Base-by-base conservation (phyloP, 2,113 vertebrate species). In the Cyanoramphus novaezelandiae region DNA sequence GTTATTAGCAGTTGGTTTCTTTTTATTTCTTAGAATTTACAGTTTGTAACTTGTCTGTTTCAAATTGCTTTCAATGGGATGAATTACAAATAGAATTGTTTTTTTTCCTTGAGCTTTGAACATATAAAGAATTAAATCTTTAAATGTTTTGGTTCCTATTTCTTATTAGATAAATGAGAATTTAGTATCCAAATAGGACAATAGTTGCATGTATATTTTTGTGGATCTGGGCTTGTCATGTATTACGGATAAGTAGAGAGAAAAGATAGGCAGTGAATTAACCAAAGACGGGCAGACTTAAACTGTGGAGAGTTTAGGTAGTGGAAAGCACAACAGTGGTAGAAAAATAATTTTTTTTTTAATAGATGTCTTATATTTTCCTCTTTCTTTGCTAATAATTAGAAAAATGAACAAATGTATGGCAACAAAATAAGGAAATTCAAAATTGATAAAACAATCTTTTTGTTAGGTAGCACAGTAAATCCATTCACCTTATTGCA, bases 11-110 rank as follows among this genome's bases (percentile, higher is more conserved):
- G 35, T 64, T 81, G 71, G 24, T 21, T 60, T 93, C 4, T 74
- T 83, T 88, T 86, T 80, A 63, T 88, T 93, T 93, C 67, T 83
- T 81, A 90, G 43, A 69, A 52, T 90, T 70, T 93, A 59, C 27
- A 70, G 63, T 84, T 95, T 75, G 17, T 52, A 69, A 57, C 11
- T 81, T 17, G 35, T 60, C 21, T 90, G 28, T 75, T 60, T 65
- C 50, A 81, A 89, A 84, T 64, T 71, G 19, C 23, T 68, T 88
- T 64, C 50, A 82, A 1, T 80, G 16, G 6, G 11, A 43, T 76
- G 5, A 86, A 77, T 68, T 74, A 35, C 11, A 87, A 75, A 71
- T 35, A 8, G 2, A 49, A 50, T 33, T 46, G 25, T 39, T 13
- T 12, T 47, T 82, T 87, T 47, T 59, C 23, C 11, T 75, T 52